Base-by-base conservation (phyloP, 2,797 vertebrate genomes). In the Decapterus maruadsi region DNA sequence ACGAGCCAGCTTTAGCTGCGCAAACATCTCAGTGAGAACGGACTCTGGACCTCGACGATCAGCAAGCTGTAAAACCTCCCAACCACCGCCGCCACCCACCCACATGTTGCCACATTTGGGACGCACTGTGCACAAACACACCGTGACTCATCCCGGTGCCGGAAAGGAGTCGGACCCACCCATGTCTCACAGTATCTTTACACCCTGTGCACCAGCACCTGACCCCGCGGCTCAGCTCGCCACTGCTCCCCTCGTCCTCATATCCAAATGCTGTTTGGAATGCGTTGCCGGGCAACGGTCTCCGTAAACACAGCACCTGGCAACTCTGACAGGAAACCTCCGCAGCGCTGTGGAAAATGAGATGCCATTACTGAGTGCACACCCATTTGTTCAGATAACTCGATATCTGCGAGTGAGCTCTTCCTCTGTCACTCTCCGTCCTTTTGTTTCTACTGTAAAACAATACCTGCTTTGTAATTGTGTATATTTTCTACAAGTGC, bases 301-400 rank as follows among this genome's bases (percentile, higher is more conserved):
- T 86, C 80, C 53, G 72, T 89, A 94, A 94, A 94, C 91, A 93
- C 90, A 72, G 87, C 91, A 94, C 94, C 94, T 95, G 94, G 93
- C 89, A 92, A 87, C 88, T 89, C 76, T 29, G 58, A 87, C 90
- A 92, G 90, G 92, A 95, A 95, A 92, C 90, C 86, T 85, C 81
- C 0, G 11, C 38, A 68, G 85, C 90, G 85, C 82, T 86, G 81
- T 83, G 91, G 91, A 94, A 93, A 89, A 90, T 84, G 63, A 90
- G 77, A 90, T 80, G 81, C 81, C 88, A 83, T 90, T 85, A 84
- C 75, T 65, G 67, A 9, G 65, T 48, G 75, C 75, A 57, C 87
- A 65, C 80, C 77, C 81, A 67, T 83, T 84, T 66, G 65, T 75
- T 80, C 79, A 77, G 83, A 90, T 91, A 84, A 82, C 77, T 82